A percentile compares a stretch with the other conserved stretches of the same genome.
Evolutionary conservation across 2,888 invertebrate species (phyloP).

Genomic region (Zele albiditarsus): DNA sequence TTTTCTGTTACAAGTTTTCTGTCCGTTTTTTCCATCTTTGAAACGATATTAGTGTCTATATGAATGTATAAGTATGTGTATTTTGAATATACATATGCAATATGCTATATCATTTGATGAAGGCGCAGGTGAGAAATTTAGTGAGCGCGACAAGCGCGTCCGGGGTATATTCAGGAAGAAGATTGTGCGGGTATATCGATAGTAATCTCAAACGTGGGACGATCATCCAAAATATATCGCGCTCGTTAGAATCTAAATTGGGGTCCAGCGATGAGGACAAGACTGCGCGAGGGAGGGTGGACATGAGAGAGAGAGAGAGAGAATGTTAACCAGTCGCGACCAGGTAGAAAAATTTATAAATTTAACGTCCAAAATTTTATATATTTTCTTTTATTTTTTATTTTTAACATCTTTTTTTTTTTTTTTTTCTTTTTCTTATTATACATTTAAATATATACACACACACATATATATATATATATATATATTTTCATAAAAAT

Average conservation of each 20-base stretch:
- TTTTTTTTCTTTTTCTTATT: conserved; percentile 38
- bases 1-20: neutral
- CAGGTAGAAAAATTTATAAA: conserved; percentile 59
- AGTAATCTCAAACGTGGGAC: conserved; percentile 61
- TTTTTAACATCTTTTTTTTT: conserved; percentile 44
- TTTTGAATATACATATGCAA: neutral
- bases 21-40: neutral
- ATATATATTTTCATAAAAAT: conserved; percentile 45
- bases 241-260: conserved; percentile 71
- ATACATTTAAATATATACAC: conserved; percentile 54
- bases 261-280: conserved; percentile 57
- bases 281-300: conserved; percentile 39
- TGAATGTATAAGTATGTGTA: neutral
- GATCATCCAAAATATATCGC: conserved; percentile 66
- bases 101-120: conserved; percentile 22
- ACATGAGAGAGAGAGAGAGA: conserved; percentile 17
- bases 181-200: conserved; percentile 54
- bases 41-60: neutral
- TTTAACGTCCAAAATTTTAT: conserved; percentile 53
- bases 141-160: conserved; percentile 15
- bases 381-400: neutral
- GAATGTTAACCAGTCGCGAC: conserved; percentile 15
- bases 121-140: conserved; percentile 33
- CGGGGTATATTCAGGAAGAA: conserved; percentile 36
- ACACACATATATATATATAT: conserved; percentile 32